Conservation (phyloP, 2,113 vertebrate species). For the Gymnorhina tibicen region DNA sequence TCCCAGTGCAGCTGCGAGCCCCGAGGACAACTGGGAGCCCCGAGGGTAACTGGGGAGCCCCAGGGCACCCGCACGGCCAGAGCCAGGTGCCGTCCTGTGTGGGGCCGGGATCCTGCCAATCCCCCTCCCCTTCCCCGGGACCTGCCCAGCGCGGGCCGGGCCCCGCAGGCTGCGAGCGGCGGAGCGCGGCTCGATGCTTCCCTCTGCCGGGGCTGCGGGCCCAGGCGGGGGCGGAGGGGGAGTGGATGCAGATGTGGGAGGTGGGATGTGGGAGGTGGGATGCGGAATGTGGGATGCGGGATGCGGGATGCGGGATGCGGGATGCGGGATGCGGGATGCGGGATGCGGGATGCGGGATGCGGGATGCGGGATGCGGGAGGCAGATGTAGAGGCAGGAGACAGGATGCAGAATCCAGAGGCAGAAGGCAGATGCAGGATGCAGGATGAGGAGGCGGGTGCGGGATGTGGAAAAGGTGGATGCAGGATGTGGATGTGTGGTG, state of each 20-base stretch:
- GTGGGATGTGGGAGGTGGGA: background rate
- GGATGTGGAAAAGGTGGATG: background rate
- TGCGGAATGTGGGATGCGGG: background rate
- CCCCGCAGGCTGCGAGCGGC: background rate
- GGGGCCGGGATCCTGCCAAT: accelerated
- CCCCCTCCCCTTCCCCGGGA: accelerated
- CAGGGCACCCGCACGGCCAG: accelerated
- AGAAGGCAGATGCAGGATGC: too few relatives aligned
- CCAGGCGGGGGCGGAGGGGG: background rate
- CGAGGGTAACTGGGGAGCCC: background rate
- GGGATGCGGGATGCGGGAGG: background rate
- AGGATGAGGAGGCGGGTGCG: background rate
- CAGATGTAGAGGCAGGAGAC: too few relatives aligned
- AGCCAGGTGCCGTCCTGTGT: background rate
- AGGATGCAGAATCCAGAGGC: too few relatives aligned
- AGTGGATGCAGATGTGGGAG: background rate
- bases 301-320: background rate
- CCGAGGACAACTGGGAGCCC: background rate
- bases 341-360: too few relatives aligned
- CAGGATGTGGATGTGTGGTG: background rate
- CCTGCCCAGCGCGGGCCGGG: accelerated
- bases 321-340: accelerated
- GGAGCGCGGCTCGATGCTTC: background rate
- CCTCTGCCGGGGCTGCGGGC: background rate
- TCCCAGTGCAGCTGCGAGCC: accelerated